These are phyloP conservation scores for Mobula hypostoma DNA, from an alignment of 2,113 vertebrate species.

Conservation along the genomic window DNA sequence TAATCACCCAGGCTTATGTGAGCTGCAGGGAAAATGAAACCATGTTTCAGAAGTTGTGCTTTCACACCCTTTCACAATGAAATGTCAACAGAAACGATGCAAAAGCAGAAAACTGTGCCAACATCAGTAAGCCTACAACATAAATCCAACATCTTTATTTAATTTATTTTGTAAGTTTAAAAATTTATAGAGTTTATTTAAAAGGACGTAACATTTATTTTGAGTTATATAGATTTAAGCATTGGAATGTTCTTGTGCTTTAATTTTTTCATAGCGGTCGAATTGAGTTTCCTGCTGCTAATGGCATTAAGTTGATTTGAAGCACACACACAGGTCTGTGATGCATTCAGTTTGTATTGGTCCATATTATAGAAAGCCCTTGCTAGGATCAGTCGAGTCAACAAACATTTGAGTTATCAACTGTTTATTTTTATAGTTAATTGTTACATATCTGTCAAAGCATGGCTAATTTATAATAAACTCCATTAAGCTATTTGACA, in stretches of 20 bases:
- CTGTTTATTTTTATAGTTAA: not conserved
- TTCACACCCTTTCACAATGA: not conserved
- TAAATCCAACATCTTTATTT: not conserved
- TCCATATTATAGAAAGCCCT: not conserved
- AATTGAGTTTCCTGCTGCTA: not conserved
- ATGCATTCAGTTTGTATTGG: not conserved
- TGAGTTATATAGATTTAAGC: not conserved
- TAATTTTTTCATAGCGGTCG: not conserved
- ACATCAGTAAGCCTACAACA: not conserved
- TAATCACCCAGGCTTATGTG: not conserved
- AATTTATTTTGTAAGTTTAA: not conserved
- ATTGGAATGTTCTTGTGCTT: not conserved
- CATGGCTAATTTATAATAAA: constrained; percentile 13
- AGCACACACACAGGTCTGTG: not conserved
- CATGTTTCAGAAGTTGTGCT: not conserved
- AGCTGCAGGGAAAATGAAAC: not conserved
- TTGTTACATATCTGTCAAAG: not conserved
- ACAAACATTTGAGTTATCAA: not conserved
- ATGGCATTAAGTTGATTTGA: not conserved
- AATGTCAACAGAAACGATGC: not conserved
- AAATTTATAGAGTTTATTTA: not conserved
- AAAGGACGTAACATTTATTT: not conserved
- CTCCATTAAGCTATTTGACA: not conserved
- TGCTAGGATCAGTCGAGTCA: too few species aligned
- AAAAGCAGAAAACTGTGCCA: not conserved